Base-by-base conservation (phyloP, 2,888 invertebrate genomes). In the Cephus runcator region DNA sequence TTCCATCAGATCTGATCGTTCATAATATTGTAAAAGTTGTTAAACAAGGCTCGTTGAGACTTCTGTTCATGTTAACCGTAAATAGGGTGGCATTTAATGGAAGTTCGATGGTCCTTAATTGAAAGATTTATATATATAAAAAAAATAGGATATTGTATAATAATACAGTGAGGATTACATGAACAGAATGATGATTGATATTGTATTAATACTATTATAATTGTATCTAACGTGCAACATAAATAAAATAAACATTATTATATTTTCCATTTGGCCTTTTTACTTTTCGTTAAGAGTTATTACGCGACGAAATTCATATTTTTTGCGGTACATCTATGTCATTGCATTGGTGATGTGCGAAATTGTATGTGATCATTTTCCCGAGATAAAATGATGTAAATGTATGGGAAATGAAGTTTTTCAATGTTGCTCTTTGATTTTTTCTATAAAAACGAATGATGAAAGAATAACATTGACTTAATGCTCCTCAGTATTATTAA, bases 161-260 rank as follows among this genome's bases (percentile, higher is more conserved):
- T 90, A 88, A 88, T 86, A 83, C 87, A 87, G 86, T 87, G 86
- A 87, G 84, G 84, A 88, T 87, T 86, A 85, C 86, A 85, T 82
- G 84, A 86, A 84, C 82, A 81, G 81, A 86, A 87, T 85, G 84
- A 86, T 88, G 83, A 89, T 88, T 90, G 87, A 89, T 89, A 89
- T 89, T 90, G 89, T 90, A 90, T 90, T 86, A 89, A 89, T 90
- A 90, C 85, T 89, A 89, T 86, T 85, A 87, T 85, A 86, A 90
- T 85, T 90, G 88, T 89, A 90, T 89, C 87, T 87, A 89, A 88
- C 87, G 85, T 88, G 87, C 88, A 88, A 86, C 87, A 83, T 87
- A 85, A 56, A 88, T 86, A 86, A 87, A 87, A 88, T 88, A 90
- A 90, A 90, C 85, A 88, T 90, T 88, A 89, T 86, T 90, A 90